Evolutionary conservation across 2,113 vertebrate species (phyloP), one percentile per base, ranked within the genome.

Genomic region (Vicugna pacos): DNA sequence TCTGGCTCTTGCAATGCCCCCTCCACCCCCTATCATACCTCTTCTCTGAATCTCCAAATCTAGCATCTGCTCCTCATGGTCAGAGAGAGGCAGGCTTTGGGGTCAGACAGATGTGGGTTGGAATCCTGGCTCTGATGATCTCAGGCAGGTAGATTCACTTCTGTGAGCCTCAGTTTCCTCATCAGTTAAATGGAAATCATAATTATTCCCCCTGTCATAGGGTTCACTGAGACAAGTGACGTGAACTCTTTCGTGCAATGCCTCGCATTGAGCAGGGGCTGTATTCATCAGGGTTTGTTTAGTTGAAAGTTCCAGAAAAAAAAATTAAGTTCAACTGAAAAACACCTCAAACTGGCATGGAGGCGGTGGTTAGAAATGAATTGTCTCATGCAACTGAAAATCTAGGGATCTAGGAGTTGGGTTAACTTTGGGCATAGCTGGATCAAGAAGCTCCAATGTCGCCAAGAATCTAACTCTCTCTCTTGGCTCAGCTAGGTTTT

Each of bases 41-140:
- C 72, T 58, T 79, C 26, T 42, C 48, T 15, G 52, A 91, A 72
- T 86, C 46, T 91, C 46, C 65, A 86, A 30, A 64, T 64, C 28
- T 87, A 16, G 38, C n/a, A 35, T 80, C 56, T 92, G 22, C 17
- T 80, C 12, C 64, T 87, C 22, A 35, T 10, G 3, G 46, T 81
- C 46, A 65, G 22, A 54, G 46, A 50, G 50, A 42, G 17, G 42
- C 42, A 54, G n/a, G 22, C 26, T 69, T n/a, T 93, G 46, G 50
- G 12, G 2, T 72, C 79, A 89, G 46, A 80, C 4, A 87, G 82
- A 35, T 1, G 1, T 86, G 48, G 54, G 13, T 20, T 80, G 52
- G 75, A 65, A 77, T 64, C 30, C 64, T 92, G 89, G 22, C 65
- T 92, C 89, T 72, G 75, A 52, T 80, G 65, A 80, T 48, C 70